These are phyloP conservation scores for Pogonocichla stellata DNA, from an alignment of 2,113 vertebrate species.

Conservation along the genomic window DNA sequence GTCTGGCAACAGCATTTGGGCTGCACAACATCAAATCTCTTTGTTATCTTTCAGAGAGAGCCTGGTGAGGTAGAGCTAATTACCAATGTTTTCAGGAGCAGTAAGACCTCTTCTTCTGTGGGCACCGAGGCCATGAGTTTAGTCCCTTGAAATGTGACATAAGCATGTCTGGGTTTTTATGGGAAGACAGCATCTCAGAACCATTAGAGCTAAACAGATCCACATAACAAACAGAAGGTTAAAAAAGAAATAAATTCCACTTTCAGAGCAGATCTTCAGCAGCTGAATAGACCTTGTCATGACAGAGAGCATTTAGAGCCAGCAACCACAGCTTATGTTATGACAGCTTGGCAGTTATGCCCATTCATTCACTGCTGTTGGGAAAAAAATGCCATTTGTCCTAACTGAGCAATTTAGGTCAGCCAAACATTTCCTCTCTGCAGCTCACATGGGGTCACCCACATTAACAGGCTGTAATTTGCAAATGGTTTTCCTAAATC, in stretches of 20 bases:
- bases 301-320: neutral
- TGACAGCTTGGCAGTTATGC: neutral
- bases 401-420: neutral
- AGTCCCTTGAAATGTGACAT: neutral
- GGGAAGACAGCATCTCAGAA: neutral
- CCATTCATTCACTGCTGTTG: neutral
- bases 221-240: neutral
- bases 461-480: neutral
- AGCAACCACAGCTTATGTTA: neutral
- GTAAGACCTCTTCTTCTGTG: neutral
- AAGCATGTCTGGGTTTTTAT: neutral
- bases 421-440: neutral
- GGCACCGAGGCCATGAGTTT: neutral
- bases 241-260: neutral
- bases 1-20: neutral
- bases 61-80: neutral
- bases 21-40: neutral
- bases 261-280: neutral
- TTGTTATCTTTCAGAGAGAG: neutral
- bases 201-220: neutral
- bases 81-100: neutral
- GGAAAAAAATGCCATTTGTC: neutral
- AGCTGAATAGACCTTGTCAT: neutral
- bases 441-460: neutral
- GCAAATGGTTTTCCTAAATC: neutral